These are phyloP conservation scores for Chrysocyon brachyurus DNA, from an alignment of 2,797 vertebrate genomes.

Conservation along the genomic window DNA sequence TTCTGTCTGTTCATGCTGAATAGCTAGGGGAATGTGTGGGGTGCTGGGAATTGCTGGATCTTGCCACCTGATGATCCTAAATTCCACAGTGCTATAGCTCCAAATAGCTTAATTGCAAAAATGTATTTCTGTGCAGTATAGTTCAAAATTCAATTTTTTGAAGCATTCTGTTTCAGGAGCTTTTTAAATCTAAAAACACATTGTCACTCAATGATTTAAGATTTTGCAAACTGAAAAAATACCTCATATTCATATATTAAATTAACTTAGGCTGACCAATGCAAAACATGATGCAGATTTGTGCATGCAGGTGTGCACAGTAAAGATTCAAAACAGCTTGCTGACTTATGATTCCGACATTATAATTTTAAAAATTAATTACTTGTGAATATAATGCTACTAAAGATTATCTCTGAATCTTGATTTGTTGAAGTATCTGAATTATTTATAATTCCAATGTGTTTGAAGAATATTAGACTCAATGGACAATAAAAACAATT, in stretches of 20 bases:
- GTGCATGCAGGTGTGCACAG: neutral
- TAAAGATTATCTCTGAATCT: slow-evolving; percentile 47
- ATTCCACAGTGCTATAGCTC: rapidly evolving
- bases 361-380: slow-evolving; percentile 69
- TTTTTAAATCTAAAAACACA: neutral
- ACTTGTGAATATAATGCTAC: neutral
- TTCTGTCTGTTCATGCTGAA: neutral
- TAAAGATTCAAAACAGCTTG: slow-evolving; percentile 14
- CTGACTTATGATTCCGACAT: slow-evolving; percentile 46
- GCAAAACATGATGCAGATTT: slow-evolving; percentile 57
- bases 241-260: neutral
- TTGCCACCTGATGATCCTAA: neutral
- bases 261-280: slow-evolving; percentile 55
- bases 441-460: slow-evolving; percentile 41
- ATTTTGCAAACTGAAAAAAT: neutral
- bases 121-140: neutral
- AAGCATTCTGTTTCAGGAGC: neutral
- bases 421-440: slow-evolving; percentile 25
- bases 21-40: neutral
- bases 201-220: neutral
- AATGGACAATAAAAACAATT: slow-evolving; percentile 55
- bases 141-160: neutral
- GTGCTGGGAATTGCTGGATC: neutral
- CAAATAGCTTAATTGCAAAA: neutral
- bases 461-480: slow-evolving; percentile 1